Percentiles rank a stretch among this genome's conserved stretches.
Conservation (phyloP, 2,888 invertebrate genomes). For the Cantharis rustica region DNA sequence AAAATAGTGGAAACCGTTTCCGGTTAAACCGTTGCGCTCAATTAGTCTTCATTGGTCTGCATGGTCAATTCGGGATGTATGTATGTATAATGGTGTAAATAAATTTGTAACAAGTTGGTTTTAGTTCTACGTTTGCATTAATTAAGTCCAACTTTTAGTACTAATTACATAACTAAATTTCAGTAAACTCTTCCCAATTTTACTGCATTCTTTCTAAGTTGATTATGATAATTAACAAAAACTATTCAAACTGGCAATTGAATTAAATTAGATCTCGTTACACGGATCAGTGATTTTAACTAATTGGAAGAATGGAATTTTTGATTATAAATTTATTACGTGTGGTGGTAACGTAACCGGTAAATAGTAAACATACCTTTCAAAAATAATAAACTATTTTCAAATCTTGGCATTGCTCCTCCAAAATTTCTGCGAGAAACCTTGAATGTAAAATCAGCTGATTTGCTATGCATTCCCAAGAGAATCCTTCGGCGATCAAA, state of each 20-base stretch:
- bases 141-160: neutral
- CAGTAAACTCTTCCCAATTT: neutral
- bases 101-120: conserved; percentile 22
- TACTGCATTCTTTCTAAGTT: neutral
- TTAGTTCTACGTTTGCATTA: neutral
- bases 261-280: neutral
- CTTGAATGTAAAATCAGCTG: neutral
- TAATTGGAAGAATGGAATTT: neutral
- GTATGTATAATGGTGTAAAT: conserved; percentile 21
- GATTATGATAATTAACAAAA: neutral
- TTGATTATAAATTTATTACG: neutral
- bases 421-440: neutral
- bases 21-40: conserved; percentile 27
- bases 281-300: neutral
- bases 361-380: neutral
- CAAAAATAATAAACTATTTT: neutral
- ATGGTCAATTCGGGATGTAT: conserved; percentile 34
- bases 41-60: conserved; percentile 32
- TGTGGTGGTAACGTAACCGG: neutral
- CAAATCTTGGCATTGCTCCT: neutral
- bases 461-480: neutral
- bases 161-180: neutral
- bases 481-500: neutral
- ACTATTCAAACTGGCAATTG: neutral
- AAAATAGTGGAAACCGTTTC: conserved; percentile 22